These are phyloP conservation scores for Oxyscelio sp. DNA, from an alignment of 2,888 invertebrate species.

Conservation along the genomic window DNA sequence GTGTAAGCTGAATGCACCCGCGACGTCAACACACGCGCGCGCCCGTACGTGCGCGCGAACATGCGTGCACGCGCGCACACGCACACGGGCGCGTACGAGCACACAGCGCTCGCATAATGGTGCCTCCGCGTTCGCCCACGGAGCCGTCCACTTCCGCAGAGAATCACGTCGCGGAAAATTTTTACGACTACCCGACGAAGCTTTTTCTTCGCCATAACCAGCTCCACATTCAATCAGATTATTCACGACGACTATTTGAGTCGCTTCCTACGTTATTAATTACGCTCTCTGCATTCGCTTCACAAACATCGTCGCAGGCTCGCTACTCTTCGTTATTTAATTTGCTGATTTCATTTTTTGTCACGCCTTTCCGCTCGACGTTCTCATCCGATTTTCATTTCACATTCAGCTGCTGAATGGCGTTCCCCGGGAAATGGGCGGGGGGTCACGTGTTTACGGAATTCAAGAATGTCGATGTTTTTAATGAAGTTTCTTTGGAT, in stretches of 20 bases:
- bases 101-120: neutral
- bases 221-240: conserved; percentile 54
- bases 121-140: conserved; percentile 38
- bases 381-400: neutral
- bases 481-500: too few relatives aligned
- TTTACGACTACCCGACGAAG: conserved; percentile 21
- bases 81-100: neutral
- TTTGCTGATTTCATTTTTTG: neutral
- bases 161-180: conserved; percentile 54
- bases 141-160: conserved; percentile 60
- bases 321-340: conserved; percentile 14
- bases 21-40: too few relatives aligned
- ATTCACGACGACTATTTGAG: conserved; percentile 29
- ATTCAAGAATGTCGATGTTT: too few relatives aligned
- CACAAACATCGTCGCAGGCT: conserved; percentile 28
- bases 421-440: too few relatives aligned
- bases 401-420: too few relatives aligned
- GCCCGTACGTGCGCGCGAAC: neutral
- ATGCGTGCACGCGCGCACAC: neutral
- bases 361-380: neutral
- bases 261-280: conserved; percentile 52
- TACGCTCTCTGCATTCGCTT: conserved; percentile 31
- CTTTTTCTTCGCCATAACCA: conserved; percentile 45
- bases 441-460: too few relatives aligned
- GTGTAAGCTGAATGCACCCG: conserved; percentile 11